Evolutionary conservation across 2,113 vertebrate genomes (phyloP), one percentile per base, ranked within the genome.

Genomic region (Scomber scombrus): DNA sequence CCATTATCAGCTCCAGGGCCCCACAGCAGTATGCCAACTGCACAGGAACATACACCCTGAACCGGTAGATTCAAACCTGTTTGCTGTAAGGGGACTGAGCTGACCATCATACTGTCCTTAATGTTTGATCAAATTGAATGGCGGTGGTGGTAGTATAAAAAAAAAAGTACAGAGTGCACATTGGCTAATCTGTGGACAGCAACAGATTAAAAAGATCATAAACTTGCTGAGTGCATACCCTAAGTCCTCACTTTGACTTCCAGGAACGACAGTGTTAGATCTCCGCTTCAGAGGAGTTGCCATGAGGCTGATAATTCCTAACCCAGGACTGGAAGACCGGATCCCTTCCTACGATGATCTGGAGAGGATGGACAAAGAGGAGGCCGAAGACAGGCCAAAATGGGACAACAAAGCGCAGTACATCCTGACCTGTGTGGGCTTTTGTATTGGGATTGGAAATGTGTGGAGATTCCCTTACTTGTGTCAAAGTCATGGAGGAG

Each of bases 391-490:
- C 19, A 94, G 96, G 89, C 97, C 97, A 11, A 94, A 97, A 90
- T 98, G 97, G 97, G 97, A 98, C 89, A 98, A 97, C 93, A 98
- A 98, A 85, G 84, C 95, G 2, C 97, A 98, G 85, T 98, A 98
- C 61, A 97, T 98, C 94, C 92, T 98, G 61, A 98, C 97, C 0
- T 98, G 97, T 1, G 84, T 98, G 79, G 97, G 97, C 49, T 98
- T 97, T 89, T 97, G 96, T 45, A 95, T 98, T 72, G 97, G 97
- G 15, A 95, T 98, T 23, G 97, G 97, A 79, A 98, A 97, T 0
- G 97, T 98, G 40, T 98, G 97, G 97, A 79, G 97, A 26, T 98
- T 98, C 84, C 97, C 97, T 0, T 98, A 97, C 90, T 94, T 98
- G 75, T 98, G 97, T 83, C 97, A 98, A 93, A 97, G 92, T 86